phyloP scores from a whole-genome alignment of 2,797 vertebrate species.

The Chelon labrosus region DNA sequence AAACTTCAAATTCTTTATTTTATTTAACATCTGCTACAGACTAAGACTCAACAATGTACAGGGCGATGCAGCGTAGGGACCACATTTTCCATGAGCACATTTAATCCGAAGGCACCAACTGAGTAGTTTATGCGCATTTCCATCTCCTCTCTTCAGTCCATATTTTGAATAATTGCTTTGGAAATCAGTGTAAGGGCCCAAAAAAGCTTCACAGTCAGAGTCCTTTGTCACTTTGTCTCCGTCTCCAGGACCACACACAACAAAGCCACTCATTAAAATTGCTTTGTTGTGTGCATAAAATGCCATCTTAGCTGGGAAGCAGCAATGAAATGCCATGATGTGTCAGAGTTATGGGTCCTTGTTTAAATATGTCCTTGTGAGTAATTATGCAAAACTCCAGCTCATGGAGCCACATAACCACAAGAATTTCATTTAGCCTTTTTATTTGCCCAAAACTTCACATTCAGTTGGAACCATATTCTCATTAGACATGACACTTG shows the following conservation, averaged over 20 bases:
- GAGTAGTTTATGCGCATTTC: slow-evolving; percentile 7
- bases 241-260: slow-evolving; percentile 16
- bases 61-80: neutral
- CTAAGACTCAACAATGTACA: neutral
- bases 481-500: slow-evolving; percentile 35
- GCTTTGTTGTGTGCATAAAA: neutral
- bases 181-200: neutral
- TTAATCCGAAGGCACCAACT: slow-evolving; percentile 1
- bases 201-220: neutral
- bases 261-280: slow-evolving; percentile 41
- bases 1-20: slow-evolving; percentile 42
- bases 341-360: slow-evolving; percentile 10
- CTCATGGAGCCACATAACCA: slow-evolving; percentile 4
- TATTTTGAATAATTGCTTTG: neutral
- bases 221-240: slow-evolving; percentile 27
- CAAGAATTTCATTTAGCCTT: slow-evolving; percentile 13
- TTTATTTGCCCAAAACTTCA: neutral
- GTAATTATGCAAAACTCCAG: slow-evolving; percentile 5
- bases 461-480: slow-evolving; percentile 6
- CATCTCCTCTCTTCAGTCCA: neutral
- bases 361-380: slow-evolving; percentile 9
- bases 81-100: slow-evolving; percentile 2
- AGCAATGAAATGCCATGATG: slow-evolving; percentile 14
- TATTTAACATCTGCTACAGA: slow-evolving; percentile 12
- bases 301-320: slow-evolving; percentile 20